Conservation (phyloP, 2,888 invertebrate species). For the Autographa gamma region DNA sequence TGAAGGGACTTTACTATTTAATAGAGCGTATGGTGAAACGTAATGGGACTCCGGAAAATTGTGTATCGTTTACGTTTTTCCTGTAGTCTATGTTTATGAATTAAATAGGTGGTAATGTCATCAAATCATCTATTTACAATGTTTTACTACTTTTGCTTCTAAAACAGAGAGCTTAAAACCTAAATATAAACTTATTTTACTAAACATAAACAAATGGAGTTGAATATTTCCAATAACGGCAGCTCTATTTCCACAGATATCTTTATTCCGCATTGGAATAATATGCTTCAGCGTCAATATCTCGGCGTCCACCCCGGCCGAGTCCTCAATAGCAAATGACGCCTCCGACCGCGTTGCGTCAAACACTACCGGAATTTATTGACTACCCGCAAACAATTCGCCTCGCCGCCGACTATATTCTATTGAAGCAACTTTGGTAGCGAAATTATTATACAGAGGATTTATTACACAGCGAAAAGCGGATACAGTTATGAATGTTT, state of each 20-base stretch:
- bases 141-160: not conserved
- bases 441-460: conserved; percentile 62
- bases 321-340: conserved; percentile 71
- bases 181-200: conserved; percentile 6
- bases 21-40: conserved; percentile 68
- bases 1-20: conserved; percentile 72
- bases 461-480: conserved; percentile 52
- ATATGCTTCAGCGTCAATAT: conserved; percentile 61
- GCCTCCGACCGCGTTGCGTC: conserved; percentile 72
- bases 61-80: conserved; percentile 38
- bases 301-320: conserved; percentile 55
- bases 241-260: conserved; percentile 26
- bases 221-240: not conserved
- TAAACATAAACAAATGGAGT: not conserved
- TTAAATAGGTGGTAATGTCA: conserved; percentile 9
- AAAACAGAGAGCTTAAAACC: not conserved
- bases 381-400: conserved; percentile 77
- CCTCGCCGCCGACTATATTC: conserved; percentile 57
- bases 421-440: conserved; percentile 64
- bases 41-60: conserved; percentile 58
- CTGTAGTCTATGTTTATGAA: conserved; percentile 19
- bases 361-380: conserved; percentile 74
- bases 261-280: conserved; percentile 52
- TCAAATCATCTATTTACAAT: not conserved
- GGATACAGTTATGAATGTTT: conserved; percentile 23